Evolutionary conservation across 2,797 vertebrate species (phyloP).

Genomic region (Labroides dimidiatus): DNA sequence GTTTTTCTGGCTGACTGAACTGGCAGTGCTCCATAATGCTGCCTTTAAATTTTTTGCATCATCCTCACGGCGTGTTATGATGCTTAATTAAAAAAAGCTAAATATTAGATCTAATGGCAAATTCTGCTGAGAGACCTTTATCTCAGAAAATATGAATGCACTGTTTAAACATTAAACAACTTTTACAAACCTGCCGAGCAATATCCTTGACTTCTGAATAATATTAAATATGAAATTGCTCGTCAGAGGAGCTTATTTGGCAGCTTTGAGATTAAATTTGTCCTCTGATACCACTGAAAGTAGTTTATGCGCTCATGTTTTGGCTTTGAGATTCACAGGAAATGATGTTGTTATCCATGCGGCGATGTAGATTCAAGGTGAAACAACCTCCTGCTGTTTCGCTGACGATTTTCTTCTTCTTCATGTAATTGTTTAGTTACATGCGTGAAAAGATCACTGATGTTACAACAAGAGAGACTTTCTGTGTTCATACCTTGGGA

Average conservation of each 20-base stretch:
- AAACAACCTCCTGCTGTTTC: neutral
- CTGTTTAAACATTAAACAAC: conserved; percentile 2
- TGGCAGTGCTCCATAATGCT: neutral
- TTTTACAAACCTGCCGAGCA: conserved; percentile 8
- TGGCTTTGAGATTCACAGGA: conserved; percentile 12
- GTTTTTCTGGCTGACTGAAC: conserved; percentile 22
- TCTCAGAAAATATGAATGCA: conserved; percentile 17
- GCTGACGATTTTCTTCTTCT: too few species aligned
- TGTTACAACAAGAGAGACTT: too few species aligned
- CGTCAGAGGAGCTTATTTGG: neutral
- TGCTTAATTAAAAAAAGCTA: conserved; percentile 21
- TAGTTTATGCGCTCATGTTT: conserved; percentile 2
- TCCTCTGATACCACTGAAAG: conserved; percentile 9
- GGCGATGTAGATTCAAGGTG: neutral
- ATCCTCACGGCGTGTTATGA: conserved; percentile 3
- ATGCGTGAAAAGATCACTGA: too few species aligned
- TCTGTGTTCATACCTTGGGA: too few species aligned
- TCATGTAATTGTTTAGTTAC: too few species aligned
- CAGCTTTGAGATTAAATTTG: conserved; percentile 8
- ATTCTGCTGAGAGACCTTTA: conserved; percentile 11
- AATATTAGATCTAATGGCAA: conserved; percentile 21
- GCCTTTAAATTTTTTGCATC: conserved; percentile 12
- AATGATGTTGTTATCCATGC: neutral
- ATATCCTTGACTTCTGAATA: neutral
- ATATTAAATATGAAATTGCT: neutral